Evolutionary conservation across 1,140 invertebrate species (phyloP), one percentile per base, ranked within the genome.

Genomic region (Apolygus lucorum): DNA sequence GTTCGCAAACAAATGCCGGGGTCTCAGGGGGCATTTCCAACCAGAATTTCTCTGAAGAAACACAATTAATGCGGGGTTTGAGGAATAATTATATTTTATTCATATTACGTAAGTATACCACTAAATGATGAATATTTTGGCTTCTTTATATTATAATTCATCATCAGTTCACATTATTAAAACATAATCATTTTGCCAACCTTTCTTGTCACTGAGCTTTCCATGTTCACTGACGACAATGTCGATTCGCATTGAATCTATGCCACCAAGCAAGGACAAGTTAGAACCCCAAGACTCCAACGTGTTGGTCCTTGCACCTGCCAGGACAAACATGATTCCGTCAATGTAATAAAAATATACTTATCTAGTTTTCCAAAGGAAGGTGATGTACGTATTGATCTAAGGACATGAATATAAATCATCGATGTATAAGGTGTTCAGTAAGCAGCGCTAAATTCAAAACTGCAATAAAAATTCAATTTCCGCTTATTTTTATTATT

Each of bases 1-100:
- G 90, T 78, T 97, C 93, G 79, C 93, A 97, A 0, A 95, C 82
- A 81, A 98, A 97, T 1, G 95, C 88, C 0, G 93, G 92, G 0
- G 88, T 90, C 76, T 95, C 92, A 27, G 87, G 83, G 49, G 86
- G 83, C 34, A 89, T 86, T 72, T 88, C 86, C 0, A 85, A 77
- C 72, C 83, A 81, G 28, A 84, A 82, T 73, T 82, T 84, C 62
- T 71, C 73, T 74, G 24, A 52, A 68, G 28, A 52, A 26, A 63
- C 17, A 42, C 34, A 8, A 42, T 42, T 4, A 8, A 42, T 42
- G 34, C 4, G 4, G 4, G 17, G 4, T 42, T 42, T 42, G 34
- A 8, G 34, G 34, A 42, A 42, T 8, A 42, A 42, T 42, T n/a
- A n/a, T n/a, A n/a, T n/a, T n/a, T 22, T 65, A 2, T 1, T 28